These are phyloP conservation scores for Sander lucioperca DNA, from an alignment of 2,113 vertebrate species.

Conservation along the genomic window DNA sequence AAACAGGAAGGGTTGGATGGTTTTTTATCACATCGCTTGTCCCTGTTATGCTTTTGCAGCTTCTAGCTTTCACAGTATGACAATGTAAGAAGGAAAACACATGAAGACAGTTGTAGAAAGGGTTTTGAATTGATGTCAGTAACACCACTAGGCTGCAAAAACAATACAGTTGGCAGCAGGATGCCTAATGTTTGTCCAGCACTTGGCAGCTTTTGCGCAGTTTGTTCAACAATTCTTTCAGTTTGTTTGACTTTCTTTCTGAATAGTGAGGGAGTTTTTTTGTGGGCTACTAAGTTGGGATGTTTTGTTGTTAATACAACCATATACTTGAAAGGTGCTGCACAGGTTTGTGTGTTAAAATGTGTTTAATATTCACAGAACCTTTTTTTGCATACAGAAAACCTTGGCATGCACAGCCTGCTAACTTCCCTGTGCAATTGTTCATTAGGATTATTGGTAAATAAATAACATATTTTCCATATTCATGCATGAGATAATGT, in stretches of 20 bases:
- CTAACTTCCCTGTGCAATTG: background rate
- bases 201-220: background rate
- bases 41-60: conserved; percentile 38
- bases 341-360: background rate
- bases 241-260: conserved; percentile 1
- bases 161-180: conserved; percentile 14
- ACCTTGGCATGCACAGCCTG: background rate
- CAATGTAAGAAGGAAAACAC: background rate
- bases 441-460: background rate
- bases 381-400: background rate
- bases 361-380: background rate
- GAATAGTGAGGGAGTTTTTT: background rate
- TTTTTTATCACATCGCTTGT: conserved; percentile 4
- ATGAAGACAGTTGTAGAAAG: background rate
- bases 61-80: conserved; percentile 16
- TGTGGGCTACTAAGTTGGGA: background rate
- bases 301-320: background rate
- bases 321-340: background rate
- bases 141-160: conserved; percentile 22
- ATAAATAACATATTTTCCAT: conserved; percentile 23
- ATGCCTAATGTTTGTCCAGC: background rate
- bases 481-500: background rate
- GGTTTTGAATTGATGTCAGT: conserved; percentile 7
- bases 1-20: background rate
- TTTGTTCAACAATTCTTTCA: background rate